Base-by-base conservation (phyloP, 2,113 vertebrate species). In the Lepisosteus oculatus region DNA sequence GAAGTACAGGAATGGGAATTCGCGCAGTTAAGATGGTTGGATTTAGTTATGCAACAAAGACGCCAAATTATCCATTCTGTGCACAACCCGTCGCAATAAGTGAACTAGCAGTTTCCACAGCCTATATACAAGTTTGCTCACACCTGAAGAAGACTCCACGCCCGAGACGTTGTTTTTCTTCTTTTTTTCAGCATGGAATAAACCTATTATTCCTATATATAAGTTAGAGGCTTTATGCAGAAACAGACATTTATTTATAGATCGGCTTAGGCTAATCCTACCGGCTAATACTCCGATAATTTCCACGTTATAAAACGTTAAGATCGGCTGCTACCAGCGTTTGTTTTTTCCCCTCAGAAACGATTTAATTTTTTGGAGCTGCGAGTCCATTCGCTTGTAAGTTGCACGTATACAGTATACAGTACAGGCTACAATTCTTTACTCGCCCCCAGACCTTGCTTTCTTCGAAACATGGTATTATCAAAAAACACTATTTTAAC, bases 21-120 rank as follows among this genome's bases (percentile, higher is more conserved):
- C 29, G 14, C 11, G 14, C 41, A 43, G 42, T 69, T 62, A 54
- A 5, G 12, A 15, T 71, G 55, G 55, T 61, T 42, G 51, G 43
- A 41, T 7, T 29, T 71, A 14, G 14, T 65, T 45, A 59, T 29
- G 69, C 55, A 61, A 71, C 57, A 64, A 62, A 11, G 13, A 45
- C 29, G 29, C 29, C 29, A 29, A 29, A 29, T 6, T 13, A 51
- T 47, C 29, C 41, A 29, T 47, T 51, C 55, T 17, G 17, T 42
- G 44, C 17, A 45, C 43, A 42, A 29, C 45, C 43, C 61, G 47
- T 47, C 54, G 43, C 45, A 11, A 4, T 29, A 15, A 11, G 61
- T 63, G 14, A 62, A 42, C 69, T 47, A 64, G 61, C 61, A 55
- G 11, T 44, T 17, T 43, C 29, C 29, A 29, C 29, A 29, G 29